Evolutionary conservation across 2,888 invertebrate genomes (phyloP), one percentile per base, ranked within the genome.

Genomic region (Morpho helenor): DNA sequence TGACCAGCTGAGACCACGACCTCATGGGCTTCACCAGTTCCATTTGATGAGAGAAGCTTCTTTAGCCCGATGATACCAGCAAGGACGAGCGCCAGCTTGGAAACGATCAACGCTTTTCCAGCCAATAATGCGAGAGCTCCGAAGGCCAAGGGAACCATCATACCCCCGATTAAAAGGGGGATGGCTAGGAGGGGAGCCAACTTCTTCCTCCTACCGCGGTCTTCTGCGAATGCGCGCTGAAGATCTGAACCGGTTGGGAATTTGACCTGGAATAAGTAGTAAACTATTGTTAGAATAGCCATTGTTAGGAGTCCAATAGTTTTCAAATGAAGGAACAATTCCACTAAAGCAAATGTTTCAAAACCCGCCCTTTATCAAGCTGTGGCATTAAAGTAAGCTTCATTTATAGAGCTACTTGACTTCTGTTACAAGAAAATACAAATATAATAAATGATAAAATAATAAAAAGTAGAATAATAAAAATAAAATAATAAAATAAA

Each of bases 41-140:
- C 92, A 42, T 92, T 92, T 3, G 94, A 92, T 23, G 94, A 93
- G 49, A 96, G 88, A 41, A 97, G 92, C 73, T 96, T 96, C 91
- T 96, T 96, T 80, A 97, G 88, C 3, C 96, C 96, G 68, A 96
- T 95, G 70, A 96, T 96, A 67, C 94, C 95, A 60, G 96, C 96
- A 52, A 96, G 85, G 0, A 96, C 96, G 56, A 96, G 82, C 0
- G 96, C 96, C 68, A 96, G 83, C 76, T 96, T 96, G 66, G 96
- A 96, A 51, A 96, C 95, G 69, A 96, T 96, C 65, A 96, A 83
- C 47, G 96, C 96, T 81, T 97, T 97, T 68, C 96, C 96, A 48
- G 96, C 96, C 57, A 96, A 79, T 53, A 97, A 91, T 22, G 96
- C 96, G 39, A 97, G 80, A 7, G 96, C 96, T 60, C 96, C 96